Base-by-base conservation (phyloP, 2,888 invertebrate genomes). In the Drosophila mimetica region DNA sequence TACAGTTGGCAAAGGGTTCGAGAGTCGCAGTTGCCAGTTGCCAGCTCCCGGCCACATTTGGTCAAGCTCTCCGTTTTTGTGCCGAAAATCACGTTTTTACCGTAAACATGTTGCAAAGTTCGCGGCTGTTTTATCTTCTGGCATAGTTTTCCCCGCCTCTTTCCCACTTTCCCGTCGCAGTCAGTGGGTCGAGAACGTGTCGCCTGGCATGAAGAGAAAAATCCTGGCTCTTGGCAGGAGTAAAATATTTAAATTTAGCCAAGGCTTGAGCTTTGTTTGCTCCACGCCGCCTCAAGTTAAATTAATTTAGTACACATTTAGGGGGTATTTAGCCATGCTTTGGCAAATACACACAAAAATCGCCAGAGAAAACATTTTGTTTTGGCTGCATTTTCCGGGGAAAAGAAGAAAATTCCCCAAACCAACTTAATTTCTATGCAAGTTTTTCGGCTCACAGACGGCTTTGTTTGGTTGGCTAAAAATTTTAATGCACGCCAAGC, bases 41-140 rank as follows among this genome's bases (percentile, higher is more conserved):
- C 30, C 30, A 30, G 25, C 7, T 37, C 70, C 64, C 71, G 88
- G 86, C 71, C 88, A 86, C 88, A 88, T 79, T 82, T 83, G 88
- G 82, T 82, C 82, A 61, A 52, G 37, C 71, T 48, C 66, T 48
- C 50, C 28, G 79, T 80, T 84, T 86, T 88, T 78, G 79, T 65
- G 57, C 77, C 59, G 75, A 85, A 85, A 85, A 85, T 85, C 85
- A 85, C 85, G 85, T 85, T 85, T 85, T 87, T 86, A 82, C 86
- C 88, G 89, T 85, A 85, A 85, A 85, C 88, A 85, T 87, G 86
- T 75, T 87, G 79, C 75, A 84, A 87, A 85, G 79, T 85, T 85
- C 84, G 89, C 87, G 82, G 74, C 75, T 69, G 61, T 71, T 88
- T 83, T 83, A 83, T 83, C 82, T 83, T 83, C 44, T 65, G 71